Evolutionary conservation across 92 coral and sea anemone species (phyloP), one percentile per base, ranked within the genome.

Genomic region (Palythoa grandiflora): DNA sequence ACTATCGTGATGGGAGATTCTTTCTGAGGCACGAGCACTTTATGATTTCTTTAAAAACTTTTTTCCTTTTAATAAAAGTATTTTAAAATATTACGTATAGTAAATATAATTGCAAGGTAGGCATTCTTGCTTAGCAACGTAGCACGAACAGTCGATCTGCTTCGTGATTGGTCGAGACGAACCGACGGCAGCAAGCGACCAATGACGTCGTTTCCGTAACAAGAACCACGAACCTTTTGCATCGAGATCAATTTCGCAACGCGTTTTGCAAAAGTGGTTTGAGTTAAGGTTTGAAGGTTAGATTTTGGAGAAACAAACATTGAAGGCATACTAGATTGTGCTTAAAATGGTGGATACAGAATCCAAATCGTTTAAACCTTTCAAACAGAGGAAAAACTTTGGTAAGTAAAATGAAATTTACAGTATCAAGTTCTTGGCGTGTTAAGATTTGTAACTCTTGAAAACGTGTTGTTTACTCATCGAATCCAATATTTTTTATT

Each of bases 371-470:
- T 83, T 89, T 75, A 97, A 92, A 75, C 99, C 99, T 28, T 97
- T 97, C 77, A 97, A 97, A 88, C 97, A 92, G 38, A 81, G 99
- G 75, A 97, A 97, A 83, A 97, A 95, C 79, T 97, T 97, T 68
- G 97, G 99, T 97, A 83, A 92, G 98, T 84, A 11, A 37, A 50
- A 28, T 38, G 83, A 14, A 35, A 15, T 35, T 1, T 17, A 77
- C 65, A 3, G 50, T 77, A 53, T 21, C 40, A 77, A 77, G 35
- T 19, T 44, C 3, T 20, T 54, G 44, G 6, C 72, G 70, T 75
- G 52, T 78, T 50, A 79, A 37, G 57, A 40, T 70, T 76, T 70
- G 19, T n/a, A 75, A 20, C 10, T 79, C 48, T 68, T 66, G 35
- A 63, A 36, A 35, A 12, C 21, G 36, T 51, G 73, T 73, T 68